Evolutionary conservation across 1,140 invertebrate genomes (phyloP).

Genomic region (Heliconius melpomene): DNA sequence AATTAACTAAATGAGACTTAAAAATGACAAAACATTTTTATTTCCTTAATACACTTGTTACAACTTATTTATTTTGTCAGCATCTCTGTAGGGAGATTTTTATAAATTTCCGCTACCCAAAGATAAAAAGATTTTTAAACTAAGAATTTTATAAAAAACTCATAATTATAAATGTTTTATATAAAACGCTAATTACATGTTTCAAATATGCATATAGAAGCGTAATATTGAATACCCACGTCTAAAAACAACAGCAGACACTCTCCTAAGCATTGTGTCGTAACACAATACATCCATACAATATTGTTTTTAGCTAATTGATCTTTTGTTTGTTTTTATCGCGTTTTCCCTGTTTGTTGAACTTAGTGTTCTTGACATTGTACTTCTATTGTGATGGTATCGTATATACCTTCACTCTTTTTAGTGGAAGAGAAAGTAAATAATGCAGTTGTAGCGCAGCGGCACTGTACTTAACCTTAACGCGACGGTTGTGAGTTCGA

Average conservation of each 20-base stretch:
- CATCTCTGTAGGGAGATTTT: no score
- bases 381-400: not conserved
- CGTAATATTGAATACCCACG: not conserved
- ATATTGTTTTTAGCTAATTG: slow-evolving; percentile 31
- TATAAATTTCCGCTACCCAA: no score
- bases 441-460: not conserved
- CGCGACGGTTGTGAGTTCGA: no score
- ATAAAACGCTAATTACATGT: no score
- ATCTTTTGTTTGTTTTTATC: slow-evolving; percentile 32
- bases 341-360: slow-evolving; percentile 30
- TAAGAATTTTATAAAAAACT: no score
- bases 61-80: no score
- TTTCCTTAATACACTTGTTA: no score
- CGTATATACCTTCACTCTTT: not conserved
- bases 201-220: not conserved
- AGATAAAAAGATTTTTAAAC: no score
- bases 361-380: slow-evolving; percentile 36
- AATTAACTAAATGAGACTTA: no score
- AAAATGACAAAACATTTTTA: no score
- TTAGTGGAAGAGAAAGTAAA: not conserved
- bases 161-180: no score
- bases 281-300: slow-evolving; percentile 26
- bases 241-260: not conserved
- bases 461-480: no score
- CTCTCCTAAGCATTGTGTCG: slow-evolving; percentile 23